phyloP scores from a whole-genome alignment of 2,113 vertebrate genomes.

The Gyps fulvus region DNA sequence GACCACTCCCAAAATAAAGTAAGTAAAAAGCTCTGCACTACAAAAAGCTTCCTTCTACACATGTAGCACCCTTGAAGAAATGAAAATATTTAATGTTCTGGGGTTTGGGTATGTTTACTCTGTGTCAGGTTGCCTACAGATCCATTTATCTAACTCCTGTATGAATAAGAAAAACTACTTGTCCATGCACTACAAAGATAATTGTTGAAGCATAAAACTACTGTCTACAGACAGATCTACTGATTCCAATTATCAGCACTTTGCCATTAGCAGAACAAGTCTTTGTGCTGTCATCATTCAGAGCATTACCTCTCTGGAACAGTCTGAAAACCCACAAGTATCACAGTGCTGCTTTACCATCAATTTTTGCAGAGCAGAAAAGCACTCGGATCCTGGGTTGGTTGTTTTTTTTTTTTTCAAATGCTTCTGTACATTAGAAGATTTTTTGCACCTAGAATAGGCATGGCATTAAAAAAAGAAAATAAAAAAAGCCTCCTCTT shows the following conservation, averaged over 20 bases:
- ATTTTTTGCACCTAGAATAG: background rate
- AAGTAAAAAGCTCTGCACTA: background rate
- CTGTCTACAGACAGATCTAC: background rate
- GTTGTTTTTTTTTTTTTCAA: background rate
- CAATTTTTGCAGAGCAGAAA: background rate
- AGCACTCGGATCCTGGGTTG: background rate
- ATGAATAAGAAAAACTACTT: background rate
- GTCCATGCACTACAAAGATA: background rate
- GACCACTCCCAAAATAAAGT: background rate
- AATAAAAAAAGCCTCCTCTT: background rate
- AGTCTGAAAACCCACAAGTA: background rate
- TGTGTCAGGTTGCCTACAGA: background rate
- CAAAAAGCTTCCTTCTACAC: background rate
- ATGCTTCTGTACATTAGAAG: background rate
- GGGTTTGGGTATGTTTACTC: background rate
- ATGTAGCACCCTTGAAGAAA: background rate
- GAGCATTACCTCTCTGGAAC: background rate
- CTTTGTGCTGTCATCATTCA: background rate
- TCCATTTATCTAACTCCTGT: background rate
- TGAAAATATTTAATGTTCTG: background rate
- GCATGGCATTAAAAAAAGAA: background rate
- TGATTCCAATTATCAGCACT: background rate
- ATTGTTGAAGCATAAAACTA: background rate
- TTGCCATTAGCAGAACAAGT: background rate
- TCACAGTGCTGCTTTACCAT: background rate